Percentiles rank a stretch among this genome's conserved stretches.
phyloP scores from a whole-genome alignment of 2,113 vertebrate species.

The Anas platyrhynchos region DNA sequence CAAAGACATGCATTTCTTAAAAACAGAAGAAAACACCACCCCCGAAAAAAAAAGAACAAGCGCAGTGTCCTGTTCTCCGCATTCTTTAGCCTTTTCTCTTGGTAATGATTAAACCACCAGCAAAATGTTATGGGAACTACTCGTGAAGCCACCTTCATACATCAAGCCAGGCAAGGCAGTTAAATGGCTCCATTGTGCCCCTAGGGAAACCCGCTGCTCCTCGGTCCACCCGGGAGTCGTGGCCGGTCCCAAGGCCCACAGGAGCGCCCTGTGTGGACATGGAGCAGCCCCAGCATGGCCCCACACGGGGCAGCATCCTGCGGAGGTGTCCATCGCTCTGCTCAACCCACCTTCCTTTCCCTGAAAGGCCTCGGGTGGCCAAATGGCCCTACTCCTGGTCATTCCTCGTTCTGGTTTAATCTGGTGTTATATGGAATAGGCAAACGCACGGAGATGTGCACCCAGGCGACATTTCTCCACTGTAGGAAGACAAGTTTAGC shows the following conservation, averaged over 20 bases:
- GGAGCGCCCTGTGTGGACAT: too few species aligned
- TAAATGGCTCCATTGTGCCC: slow-evolving; percentile 84
- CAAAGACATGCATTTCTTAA: slow-evolving; percentile 85
- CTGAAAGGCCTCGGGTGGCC: slow-evolving; percentile 7
- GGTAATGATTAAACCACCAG: slow-evolving; percentile 93
- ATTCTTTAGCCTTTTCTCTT: slow-evolving; percentile 84
- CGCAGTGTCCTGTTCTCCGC: slow-evolving; percentile 73
- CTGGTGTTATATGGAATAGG: not conserved
- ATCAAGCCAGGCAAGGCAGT: slow-evolving; percentile 83
- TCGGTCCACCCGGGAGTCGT: not conserved
- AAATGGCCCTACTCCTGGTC: slow-evolving; percentile 23
- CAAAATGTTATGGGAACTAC: slow-evolving; percentile 83
- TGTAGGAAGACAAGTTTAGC: not conserved
- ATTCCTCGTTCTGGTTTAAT: slow-evolving; percentile 9
- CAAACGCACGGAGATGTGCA: not conserved
- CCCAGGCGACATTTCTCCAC: not conserved
- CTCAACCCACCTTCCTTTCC: not conserved
- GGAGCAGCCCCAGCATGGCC: too few species aligned
- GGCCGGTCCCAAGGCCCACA: too few species aligned
- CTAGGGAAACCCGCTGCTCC: slow-evolving; percentile 35
- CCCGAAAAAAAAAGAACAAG: slow-evolving; percentile 65
- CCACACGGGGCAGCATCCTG: too few species aligned
- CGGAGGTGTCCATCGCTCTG: not conserved
- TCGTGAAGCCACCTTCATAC: slow-evolving; percentile 86
- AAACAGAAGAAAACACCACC: slow-evolving; percentile 55